phyloP scores from a whole-genome alignment of 92 coral and sea anemone genomes.

The Hydrozoanthus gracilis region DNA sequence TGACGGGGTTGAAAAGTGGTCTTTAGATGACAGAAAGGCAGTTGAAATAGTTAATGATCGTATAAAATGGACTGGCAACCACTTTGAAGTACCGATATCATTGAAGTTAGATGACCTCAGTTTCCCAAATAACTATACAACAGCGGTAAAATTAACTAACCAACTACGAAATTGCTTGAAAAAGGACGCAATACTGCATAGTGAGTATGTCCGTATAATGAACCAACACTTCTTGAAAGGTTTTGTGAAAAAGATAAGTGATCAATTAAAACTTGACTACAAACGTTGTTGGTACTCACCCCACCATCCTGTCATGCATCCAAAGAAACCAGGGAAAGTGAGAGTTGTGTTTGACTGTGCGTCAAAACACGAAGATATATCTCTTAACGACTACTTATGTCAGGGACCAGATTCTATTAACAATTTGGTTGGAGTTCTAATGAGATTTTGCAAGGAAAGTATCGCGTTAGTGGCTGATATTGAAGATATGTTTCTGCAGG shows the following conservation, averaged over 20 bases:
- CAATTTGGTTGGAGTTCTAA: slow-evolving; percentile 28
- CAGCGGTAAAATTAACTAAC: too few species aligned
- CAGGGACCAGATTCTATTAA: slow-evolving; percentile 21
- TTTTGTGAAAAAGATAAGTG: background rate
- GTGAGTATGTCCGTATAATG: too few species aligned
- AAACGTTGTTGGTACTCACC: slow-evolving; percentile 6
- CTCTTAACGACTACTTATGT: slow-evolving; percentile 12
- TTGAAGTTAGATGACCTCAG: too few species aligned
- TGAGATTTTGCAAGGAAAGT: slow-evolving; percentile 10
- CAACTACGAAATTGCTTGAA: too few species aligned
- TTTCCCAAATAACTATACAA: too few species aligned
- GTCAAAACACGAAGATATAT: background rate
- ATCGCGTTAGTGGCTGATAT: slow-evolving; percentile 31
- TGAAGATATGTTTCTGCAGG: slow-evolving; percentile 30
- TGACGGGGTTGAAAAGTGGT: too few species aligned
- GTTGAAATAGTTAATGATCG: too few species aligned
- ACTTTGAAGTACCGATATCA: too few species aligned
- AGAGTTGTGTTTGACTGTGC: slow-evolving; percentile 37
- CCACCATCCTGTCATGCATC: slow-evolving; percentile 18
- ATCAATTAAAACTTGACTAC: background rate
- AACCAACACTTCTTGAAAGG: too few species aligned
- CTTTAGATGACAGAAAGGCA: too few species aligned
- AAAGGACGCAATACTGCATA: too few species aligned
- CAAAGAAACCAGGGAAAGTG: slow-evolving; percentile 1
- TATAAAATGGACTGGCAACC: too few species aligned